Evolutionary conservation across 2,888 invertebrate species (phyloP).

Genomic region (Diachrysia chrysitis): DNA sequence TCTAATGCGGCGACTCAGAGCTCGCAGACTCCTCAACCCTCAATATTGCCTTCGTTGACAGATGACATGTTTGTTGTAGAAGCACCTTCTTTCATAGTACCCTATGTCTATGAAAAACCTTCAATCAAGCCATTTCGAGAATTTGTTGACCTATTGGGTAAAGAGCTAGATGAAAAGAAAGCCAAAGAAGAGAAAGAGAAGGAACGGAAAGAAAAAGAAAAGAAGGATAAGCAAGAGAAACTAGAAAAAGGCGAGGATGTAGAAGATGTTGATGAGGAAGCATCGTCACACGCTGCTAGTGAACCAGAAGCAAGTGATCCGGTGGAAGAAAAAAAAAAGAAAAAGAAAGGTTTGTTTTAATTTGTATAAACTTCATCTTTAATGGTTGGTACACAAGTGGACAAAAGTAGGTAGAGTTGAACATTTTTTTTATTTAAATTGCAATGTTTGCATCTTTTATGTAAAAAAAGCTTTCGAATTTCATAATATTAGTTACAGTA

Average conservation of each 20-base stretch:
- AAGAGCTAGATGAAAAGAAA: slow-evolving; percentile 90
- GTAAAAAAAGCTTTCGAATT: no score
- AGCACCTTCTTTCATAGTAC: slow-evolving; percentile 97
- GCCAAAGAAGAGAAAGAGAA: slow-evolving; percentile 87
- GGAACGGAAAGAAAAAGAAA: slow-evolving; percentile 72
- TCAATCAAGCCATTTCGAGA: slow-evolving; percentile 94
- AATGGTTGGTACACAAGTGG: no score
- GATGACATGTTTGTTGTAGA: slow-evolving; percentile 98
- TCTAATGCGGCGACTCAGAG: slow-evolving; percentile 70
- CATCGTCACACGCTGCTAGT: slow-evolving; percentile 14
- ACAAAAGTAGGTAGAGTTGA: no score
- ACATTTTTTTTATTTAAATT: no score
- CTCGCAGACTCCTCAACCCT: slow-evolving; percentile 72
- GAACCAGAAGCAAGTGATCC: slow-evolving; percentile 70
- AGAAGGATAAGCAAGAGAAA: slow-evolving; percentile 75
- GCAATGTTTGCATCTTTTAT: no score
- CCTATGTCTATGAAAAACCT: slow-evolving; percentile 97
- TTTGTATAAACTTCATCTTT: slow-evolving; percentile 1
- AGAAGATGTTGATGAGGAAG: slow-evolving; percentile 67
- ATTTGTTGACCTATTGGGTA: slow-evolving; percentile 91
- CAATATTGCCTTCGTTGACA: slow-evolving; percentile 94
- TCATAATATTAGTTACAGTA: neutral
- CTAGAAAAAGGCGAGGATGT: slow-evolving; percentile 70
- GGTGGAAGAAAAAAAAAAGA: slow-evolving; percentile 69
- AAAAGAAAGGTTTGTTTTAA: slow-evolving; percentile 67